A percentile compares a stretch with the other conserved stretches of the same genome.
Evolutionary conservation across 2,888 invertebrate species (phyloP).

Genomic region (Mystacides longicornis): DNA sequence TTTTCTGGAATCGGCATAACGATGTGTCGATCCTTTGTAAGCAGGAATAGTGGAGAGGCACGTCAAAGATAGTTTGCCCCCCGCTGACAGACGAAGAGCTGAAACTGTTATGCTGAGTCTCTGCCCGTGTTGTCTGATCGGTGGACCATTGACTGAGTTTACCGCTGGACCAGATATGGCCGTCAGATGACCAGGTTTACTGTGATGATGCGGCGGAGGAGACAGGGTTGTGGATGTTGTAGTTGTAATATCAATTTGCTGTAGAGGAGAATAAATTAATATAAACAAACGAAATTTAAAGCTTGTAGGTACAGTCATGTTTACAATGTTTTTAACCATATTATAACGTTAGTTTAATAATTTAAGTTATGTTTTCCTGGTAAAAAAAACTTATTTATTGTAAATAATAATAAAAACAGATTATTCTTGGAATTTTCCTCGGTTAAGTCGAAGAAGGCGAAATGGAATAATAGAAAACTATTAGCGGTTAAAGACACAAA

Average conservation of each 20-base stretch:
- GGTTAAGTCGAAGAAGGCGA: no score
- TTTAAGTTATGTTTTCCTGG: no score
- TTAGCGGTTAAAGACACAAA: no score
- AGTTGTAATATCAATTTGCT: slow-evolving; percentile 17
- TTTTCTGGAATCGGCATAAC: slow-evolving; percentile 67
- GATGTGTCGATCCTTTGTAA: slow-evolving; percentile 57
- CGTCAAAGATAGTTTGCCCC: slow-evolving; percentile 64
- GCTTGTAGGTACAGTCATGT: no score
- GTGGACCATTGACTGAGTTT: neutral
- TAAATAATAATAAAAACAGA: no score
- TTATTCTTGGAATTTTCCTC: no score
- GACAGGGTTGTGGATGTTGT: slow-evolving; percentile 2
- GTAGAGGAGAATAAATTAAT: neutral
- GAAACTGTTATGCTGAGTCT: slow-evolving; percentile 64
- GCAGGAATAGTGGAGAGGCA: slow-evolving; percentile 74
- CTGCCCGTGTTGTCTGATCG: slow-evolving; percentile 44
- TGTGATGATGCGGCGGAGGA: slow-evolving; percentile 1
- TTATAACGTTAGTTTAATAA: no score
- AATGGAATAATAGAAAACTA: no score
- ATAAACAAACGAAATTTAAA: no score
- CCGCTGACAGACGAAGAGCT: slow-evolving; percentile 58
- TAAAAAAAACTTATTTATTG: no score
- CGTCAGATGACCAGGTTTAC: slow-evolving; percentile 14
- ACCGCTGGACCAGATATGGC: neutral
- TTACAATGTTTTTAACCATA: no score